phyloP scores from a whole-genome alignment of 2,113 vertebrate genomes.

The Ammospiza nelsoni region DNA sequence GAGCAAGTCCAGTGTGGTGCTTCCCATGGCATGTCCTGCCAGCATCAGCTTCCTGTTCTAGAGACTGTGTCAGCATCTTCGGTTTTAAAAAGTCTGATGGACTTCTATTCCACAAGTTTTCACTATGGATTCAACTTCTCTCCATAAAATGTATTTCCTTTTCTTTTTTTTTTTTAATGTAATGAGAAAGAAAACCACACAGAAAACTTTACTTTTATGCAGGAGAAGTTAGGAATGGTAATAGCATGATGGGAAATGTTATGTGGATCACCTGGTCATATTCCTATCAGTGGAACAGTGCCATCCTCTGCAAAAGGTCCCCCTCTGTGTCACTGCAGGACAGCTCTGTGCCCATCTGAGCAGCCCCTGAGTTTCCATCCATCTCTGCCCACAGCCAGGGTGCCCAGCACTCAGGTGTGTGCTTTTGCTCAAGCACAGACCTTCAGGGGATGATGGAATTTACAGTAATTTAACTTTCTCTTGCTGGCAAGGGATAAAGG shows the following conservation, averaged over 20 bases:
- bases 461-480: neutral
- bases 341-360: neutral
- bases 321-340: neutral
- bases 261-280: neutral
- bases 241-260: neutral
- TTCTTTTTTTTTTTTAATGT: neutral
- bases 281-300: neutral
- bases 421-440: neutral
- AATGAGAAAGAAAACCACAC: neutral
- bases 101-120: neutral
- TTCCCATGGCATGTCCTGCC: neutral
- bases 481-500: neutral
- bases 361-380: neutral
- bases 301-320: neutral
- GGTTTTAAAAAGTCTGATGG: neutral
- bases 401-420: neutral
- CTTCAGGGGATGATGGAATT: neutral
- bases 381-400: neutral
- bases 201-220: neutral
- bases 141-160: neutral
- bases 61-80: neutral
- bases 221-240: neutral
- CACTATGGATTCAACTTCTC: neutral
- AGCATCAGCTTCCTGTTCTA: neutral
- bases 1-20: neutral